These are phyloP conservation scores for Gephyroberyx darwinii DNA, from an alignment of 2,797 vertebrate species.

Conservation along the genomic window DNA sequence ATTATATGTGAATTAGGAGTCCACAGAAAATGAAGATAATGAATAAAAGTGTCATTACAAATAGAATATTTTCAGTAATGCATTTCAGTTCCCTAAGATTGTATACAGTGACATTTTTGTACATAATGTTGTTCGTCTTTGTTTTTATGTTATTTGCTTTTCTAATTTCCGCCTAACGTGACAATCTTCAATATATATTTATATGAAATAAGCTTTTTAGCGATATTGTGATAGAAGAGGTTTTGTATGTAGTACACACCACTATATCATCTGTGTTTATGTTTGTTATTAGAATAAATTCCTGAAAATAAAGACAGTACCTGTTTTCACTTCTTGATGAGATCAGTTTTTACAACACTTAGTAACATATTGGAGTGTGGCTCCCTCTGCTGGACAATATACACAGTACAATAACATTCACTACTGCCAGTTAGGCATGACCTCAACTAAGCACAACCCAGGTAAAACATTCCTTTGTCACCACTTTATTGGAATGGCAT, in stretches of 20 bases:
- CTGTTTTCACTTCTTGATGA: neutral
- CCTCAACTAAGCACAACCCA: neutral
- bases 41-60: conserved; percentile 14
- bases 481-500: conserved; percentile 61
- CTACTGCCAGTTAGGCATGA: neutral
- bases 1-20: conserved; percentile 27
- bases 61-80: conserved; percentile 31
- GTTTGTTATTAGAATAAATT: conserved; percentile 67
- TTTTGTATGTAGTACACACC: conserved; percentile 49
- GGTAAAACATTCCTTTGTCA: conserved; percentile 10
- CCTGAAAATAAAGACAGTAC: conserved; percentile 9
- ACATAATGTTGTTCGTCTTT: conserved; percentile 36
- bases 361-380: neutral
- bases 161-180: conserved; percentile 50
- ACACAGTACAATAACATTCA: conserved; percentile 7
- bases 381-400: conserved; percentile 60
- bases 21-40: conserved; percentile 12
- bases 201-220: conserved; percentile 53
- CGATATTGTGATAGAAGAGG: conserved; percentile 21
- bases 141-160: conserved; percentile 48
- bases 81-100: conserved; percentile 60
- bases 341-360: neutral
- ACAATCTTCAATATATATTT: conserved; percentile 72
- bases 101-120: conserved; percentile 51
- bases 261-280: conserved; percentile 52